Evolutionary conservation across 2,888 invertebrate species (phyloP).

Genomic region (Oscheius onirici): DNA sequence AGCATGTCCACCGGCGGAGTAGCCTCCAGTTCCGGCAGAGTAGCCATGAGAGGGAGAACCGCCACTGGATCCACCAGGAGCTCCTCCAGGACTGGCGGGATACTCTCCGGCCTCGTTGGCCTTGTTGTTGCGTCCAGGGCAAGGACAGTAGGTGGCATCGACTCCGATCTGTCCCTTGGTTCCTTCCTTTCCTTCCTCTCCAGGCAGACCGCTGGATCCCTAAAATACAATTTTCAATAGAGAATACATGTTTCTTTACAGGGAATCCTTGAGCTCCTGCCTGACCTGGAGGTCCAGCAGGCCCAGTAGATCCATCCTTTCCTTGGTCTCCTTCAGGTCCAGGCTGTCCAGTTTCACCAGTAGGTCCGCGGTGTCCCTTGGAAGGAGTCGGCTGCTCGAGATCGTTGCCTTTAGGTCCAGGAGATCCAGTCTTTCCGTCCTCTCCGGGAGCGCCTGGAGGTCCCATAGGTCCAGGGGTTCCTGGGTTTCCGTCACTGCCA

Average conservation of each 20-base stretch:
- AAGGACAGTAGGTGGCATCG: constrained; percentile 61
- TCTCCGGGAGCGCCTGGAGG: constrained; percentile 40
- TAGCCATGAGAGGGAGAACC: constrained; percentile 55
- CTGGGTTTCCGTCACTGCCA: constrained; percentile 57
- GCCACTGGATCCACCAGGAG: constrained; percentile 46
- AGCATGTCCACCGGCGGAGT: constrained; percentile 59
- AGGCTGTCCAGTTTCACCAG: constrained; percentile 57
- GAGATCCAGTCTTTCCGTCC: constrained; percentile 38
- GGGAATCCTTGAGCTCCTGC: constrained; percentile 56
- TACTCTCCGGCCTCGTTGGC: background rate
- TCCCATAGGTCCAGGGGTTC: constrained; percentile 58
- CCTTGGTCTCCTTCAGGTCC: constrained; percentile 60
- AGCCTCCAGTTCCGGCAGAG: constrained; percentile 61
- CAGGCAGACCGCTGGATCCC: constrained; percentile 55
- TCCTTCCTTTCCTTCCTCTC: constrained; percentile 58
- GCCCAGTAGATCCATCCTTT: constrained; percentile 51
- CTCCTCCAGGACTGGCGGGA: constrained; percentile 13
- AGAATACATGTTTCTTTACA: constrained; percentile 2
- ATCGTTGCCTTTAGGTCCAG: constrained; percentile 47
- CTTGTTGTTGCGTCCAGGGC: constrained; percentile 50
- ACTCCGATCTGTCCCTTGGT: constrained; percentile 40
- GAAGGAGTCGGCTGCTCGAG: constrained; percentile 55
- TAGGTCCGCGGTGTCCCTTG: constrained; percentile 58
- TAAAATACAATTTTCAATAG: constrained; percentile 21
- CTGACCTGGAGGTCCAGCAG: constrained; percentile 52